Percentiles rank a stretch among this genome's conserved stretches.
phyloP scores from a whole-genome alignment of 2,113 vertebrate genomes.

The Leucopsar rothschildi region DNA sequence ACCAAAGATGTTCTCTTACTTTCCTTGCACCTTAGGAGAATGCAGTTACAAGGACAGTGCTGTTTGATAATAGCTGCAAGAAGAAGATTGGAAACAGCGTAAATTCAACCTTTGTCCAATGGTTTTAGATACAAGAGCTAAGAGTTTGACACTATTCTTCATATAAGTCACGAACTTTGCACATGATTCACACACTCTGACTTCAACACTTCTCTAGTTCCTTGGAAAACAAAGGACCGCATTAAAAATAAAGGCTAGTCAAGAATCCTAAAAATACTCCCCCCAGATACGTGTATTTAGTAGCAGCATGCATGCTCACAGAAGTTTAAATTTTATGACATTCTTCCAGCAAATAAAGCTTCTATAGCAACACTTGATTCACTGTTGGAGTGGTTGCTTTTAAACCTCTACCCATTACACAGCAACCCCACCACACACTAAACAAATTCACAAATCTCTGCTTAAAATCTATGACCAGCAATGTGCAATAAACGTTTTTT shows the following conservation, averaged over 20 bases:
- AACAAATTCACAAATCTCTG: background rate
- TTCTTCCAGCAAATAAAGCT: background rate
- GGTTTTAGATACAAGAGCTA: background rate
- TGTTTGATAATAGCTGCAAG: slow-evolving; percentile 7
- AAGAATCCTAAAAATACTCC: background rate
- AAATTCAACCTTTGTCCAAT: background rate
- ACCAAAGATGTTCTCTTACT: background rate
- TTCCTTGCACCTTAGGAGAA: slow-evolving; percentile 20
- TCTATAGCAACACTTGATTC: background rate
- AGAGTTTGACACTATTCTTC: background rate
- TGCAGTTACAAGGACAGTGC: background rate
- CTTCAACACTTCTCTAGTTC: background rate
- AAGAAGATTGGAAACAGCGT: slow-evolving; percentile 13
- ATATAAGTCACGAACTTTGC: background rate
- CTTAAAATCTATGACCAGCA: background rate
- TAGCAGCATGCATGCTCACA: background rate
- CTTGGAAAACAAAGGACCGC: background rate
- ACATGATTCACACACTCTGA: background rate
- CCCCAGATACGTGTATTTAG: accelerated
- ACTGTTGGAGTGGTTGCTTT: background rate
- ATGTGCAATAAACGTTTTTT: background rate
- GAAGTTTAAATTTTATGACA: background rate
- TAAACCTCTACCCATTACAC: background rate
- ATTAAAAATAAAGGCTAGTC: background rate
- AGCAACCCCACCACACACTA: background rate